phyloP scores from a whole-genome alignment of 2,888 invertebrate genomes.

The Rhamphomyia laevipes region DNA sequence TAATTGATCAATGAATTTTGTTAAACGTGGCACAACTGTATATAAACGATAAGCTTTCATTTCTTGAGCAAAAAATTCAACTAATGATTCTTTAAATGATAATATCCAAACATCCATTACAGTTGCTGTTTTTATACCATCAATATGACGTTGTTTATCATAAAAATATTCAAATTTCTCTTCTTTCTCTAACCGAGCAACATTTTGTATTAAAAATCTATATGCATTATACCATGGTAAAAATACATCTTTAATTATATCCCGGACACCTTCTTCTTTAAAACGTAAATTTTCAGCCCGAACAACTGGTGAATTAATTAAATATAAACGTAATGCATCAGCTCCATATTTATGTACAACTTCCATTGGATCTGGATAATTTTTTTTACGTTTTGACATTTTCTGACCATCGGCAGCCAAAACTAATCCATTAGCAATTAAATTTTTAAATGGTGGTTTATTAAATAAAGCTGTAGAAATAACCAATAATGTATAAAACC shows the following conservation, averaged over 20 bases:
- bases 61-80: slow-evolving; percentile 78
- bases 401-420: slow-evolving; percentile 97
- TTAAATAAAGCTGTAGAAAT: slow-evolving; percentile 91
- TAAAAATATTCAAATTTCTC: slow-evolving; percentile 45
- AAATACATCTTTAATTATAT: slow-evolving; percentile 94
- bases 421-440: slow-evolving; percentile 92
- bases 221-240: slow-evolving; percentile 94
- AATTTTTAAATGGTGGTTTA: slow-evolving; percentile 94
- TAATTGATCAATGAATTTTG: slow-evolving; percentile 93
- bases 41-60: slow-evolving; percentile 92
- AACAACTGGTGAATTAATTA: slow-evolving; percentile 97
- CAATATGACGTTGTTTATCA: slow-evolving; percentile 40
- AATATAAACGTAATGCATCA: slow-evolving; percentile 88
- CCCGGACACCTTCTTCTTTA: slow-evolving; percentile 93
- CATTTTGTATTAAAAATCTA: slow-evolving; percentile 88
- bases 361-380: slow-evolving; percentile 94
- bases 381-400: slow-evolving; percentile 98
- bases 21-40: slow-evolving; percentile 84
- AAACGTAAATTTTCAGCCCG: slow-evolving; percentile 92
- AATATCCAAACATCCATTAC: slow-evolving; percentile 97
- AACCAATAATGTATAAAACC: slow-evolving; percentile 98
- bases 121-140: slow-evolving; percentile 27
- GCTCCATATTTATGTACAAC: slow-evolving; percentile 89
- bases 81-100: slow-evolving; percentile 88
- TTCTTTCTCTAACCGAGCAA: slow-evolving; percentile 66